Conservation (phyloP, 2,888 invertebrate species). For the Lathronympha strigana region DNA sequence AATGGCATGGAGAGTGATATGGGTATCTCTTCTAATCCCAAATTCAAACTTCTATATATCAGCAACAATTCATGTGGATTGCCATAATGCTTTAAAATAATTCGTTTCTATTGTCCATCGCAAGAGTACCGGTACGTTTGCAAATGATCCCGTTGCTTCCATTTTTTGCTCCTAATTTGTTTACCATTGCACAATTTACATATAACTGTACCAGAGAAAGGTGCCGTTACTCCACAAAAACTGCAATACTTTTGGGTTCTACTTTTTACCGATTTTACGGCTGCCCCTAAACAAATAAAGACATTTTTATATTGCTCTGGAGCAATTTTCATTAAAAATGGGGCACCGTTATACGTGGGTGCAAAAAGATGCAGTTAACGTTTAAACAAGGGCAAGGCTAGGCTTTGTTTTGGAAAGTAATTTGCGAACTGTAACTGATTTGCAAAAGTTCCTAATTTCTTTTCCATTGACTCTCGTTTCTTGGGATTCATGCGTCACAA, state of each 20-base stretch:
- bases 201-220: slow-evolving; percentile 50
- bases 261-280: slow-evolving; percentile 77
- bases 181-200: slow-evolving; percentile 55
- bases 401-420: slow-evolving; percentile 36
- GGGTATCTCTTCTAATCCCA: no score
- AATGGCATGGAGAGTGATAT: no score
- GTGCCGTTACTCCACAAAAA: slow-evolving; percentile 53
- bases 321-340: slow-evolving; percentile 49
- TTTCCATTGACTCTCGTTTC: slow-evolving; percentile 15
- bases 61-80: background rate
- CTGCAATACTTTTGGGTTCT: slow-evolving; percentile 68
- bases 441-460: slow-evolving; percentile 25
- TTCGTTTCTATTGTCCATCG: slow-evolving; percentile 8
- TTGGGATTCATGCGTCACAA: slow-evolving; percentile 6
- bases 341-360: slow-evolving; percentile 33
- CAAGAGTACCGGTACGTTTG: slow-evolving; percentile 16
- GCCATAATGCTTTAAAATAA: background rate
- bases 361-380: slow-evolving; percentile 32
- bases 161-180: slow-evolving; percentile 61
- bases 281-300: slow-evolving; percentile 72
- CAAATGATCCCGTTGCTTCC: slow-evolving; percentile 51
- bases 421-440: slow-evolving; percentile 24
- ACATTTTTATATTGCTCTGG: slow-evolving; percentile 65
- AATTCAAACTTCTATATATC: no score
- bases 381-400: slow-evolving; percentile 37